These are phyloP conservation scores for Colletes collaris DNA, from an alignment of 2,888 invertebrate genomes.

Conservation along the genomic window DNA sequence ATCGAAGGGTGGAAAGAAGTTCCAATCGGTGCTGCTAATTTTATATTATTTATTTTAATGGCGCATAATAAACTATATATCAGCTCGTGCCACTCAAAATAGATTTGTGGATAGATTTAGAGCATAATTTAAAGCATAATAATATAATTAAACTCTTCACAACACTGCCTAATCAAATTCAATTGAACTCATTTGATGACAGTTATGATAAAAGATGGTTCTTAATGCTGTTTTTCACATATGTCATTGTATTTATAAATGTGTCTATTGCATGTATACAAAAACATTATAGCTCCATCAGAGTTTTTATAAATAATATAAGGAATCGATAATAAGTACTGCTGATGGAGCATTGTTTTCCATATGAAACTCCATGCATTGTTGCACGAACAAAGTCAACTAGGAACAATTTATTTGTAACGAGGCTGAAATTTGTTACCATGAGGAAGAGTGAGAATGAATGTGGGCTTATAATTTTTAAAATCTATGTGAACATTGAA, in stretches of 20 bases:
- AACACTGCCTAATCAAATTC: conserved; percentile 69
- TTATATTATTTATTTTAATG: conserved; percentile 70
- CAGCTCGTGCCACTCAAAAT: conserved; percentile 76
- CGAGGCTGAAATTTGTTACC: conserved; percentile 72
- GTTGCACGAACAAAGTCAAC: conserved; percentile 64
- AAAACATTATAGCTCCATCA: conserved; percentile 50
- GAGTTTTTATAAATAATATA: conserved; percentile 39
- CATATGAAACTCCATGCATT: conserved; percentile 51
- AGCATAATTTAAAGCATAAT: conserved; percentile 70
- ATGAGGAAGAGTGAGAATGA: conserved; percentile 63
- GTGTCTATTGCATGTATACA: conserved; percentile 61
- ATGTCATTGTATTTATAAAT: conserved; percentile 60
- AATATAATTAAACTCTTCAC: conserved; percentile 68
- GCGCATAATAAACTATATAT: conserved; percentile 70
- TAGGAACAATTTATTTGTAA: conserved; percentile 65
- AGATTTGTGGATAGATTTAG: conserved; percentile 76
- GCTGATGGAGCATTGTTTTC: conserved; percentile 53
- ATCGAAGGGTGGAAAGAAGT: conserved; percentile 88
- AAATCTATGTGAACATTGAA: conserved; percentile 61
- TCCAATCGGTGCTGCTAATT: conserved; percentile 86
- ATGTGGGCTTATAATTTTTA: conserved; percentile 62
- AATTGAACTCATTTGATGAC: conserved; percentile 43
- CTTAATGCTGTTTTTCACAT: conserved; percentile 54
- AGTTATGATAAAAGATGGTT: conserved; percentile 38
- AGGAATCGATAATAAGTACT: conserved; percentile 35